phyloP scores from a whole-genome alignment of 2,113 vertebrate genomes.

The Heterotilapia buettikoferi region DNA sequence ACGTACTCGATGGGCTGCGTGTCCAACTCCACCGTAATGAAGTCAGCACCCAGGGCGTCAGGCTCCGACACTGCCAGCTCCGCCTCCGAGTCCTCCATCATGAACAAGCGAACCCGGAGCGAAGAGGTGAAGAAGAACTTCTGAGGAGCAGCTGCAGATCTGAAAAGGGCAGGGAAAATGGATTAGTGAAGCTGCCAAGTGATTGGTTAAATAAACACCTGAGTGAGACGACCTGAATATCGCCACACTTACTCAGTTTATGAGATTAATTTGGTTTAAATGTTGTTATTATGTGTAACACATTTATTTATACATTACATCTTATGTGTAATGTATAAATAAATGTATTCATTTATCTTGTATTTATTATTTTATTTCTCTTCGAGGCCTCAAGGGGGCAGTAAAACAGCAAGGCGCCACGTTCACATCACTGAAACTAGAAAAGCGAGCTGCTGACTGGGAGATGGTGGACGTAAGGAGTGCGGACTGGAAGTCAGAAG shows the following conservation, averaged over 20 bases:
- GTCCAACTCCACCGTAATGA: slow-evolving; percentile 76
- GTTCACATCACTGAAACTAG: not conserved
- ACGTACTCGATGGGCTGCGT: slow-evolving; percentile 77
- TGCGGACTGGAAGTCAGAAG: not conserved
- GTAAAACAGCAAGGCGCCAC: not conserved
- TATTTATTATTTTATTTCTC: not conserved
- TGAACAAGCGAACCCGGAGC: not conserved
- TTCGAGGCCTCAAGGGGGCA: not conserved
- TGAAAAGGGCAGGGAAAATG: not conserved
- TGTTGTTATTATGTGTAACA: not conserved
- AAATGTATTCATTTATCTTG: not conserved
- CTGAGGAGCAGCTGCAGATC: not conserved
- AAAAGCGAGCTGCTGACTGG: not conserved
- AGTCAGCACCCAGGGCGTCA: slow-evolving; percentile 69
- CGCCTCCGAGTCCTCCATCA: slow-evolving; percentile 69
- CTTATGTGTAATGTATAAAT: not conserved
- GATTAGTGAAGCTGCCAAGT: not conserved
- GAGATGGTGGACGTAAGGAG: not conserved
- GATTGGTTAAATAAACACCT: not conserved
- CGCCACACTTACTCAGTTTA: not conserved
- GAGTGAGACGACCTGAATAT: not conserved
- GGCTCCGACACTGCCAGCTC: slow-evolving; percentile 66
- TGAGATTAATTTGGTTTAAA: not conserved
- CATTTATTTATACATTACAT: not conserved
- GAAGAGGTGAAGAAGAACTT: not conserved